phyloP scores from a whole-genome alignment of 2,888 invertebrate species.

The Epistrophe grossulariae region DNA sequence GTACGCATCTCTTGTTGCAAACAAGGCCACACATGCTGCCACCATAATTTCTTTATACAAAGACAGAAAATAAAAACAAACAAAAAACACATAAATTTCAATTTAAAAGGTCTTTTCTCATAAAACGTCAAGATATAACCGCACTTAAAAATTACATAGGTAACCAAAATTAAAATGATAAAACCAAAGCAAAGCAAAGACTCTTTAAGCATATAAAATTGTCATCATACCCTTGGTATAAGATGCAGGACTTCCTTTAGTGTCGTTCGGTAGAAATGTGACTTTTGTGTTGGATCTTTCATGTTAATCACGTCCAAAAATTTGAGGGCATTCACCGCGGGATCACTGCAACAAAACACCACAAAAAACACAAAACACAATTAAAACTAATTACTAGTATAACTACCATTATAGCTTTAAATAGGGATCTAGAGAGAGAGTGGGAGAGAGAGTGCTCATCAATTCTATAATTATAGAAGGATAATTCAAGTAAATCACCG shows the following conservation, averaged over 20 bases:
- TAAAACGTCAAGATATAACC: background rate
- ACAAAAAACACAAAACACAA: conserved; percentile 52
- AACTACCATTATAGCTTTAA: background rate
- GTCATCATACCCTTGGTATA: conserved; percentile 91
- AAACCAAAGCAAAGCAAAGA: background rate
- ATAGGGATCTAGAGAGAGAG: background rate
- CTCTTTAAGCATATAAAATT: background rate
- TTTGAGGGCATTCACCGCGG: conserved; percentile 95
- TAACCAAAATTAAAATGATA: background rate
- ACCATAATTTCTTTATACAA: conserved; percentile 93
- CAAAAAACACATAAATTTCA: conserved; percentile 78
- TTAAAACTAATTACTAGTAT: conserved; percentile 61
- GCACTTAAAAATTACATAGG: conserved; percentile 4
- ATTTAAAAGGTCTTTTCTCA: conserved; percentile 16
- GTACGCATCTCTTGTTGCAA: conserved; percentile 93
- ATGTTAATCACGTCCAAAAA: conserved; percentile 96
- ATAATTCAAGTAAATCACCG: conserved; percentile 54
- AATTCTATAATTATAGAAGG: conserved; percentile 51
- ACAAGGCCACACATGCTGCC: conserved; percentile 96
- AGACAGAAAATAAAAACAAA: background rate
- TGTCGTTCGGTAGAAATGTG: conserved; percentile 94
- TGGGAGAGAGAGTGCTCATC: conserved; percentile 8
- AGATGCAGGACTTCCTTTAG: conserved; percentile 93
- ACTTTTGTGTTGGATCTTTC: conserved; percentile 95
- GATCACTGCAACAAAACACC: conserved; percentile 87